A percentile compares a stretch with the other conserved stretches of the same genome.
phyloP scores from a whole-genome alignment of 1,140 invertebrate species.

The Drosophila chauvacae region DNA sequence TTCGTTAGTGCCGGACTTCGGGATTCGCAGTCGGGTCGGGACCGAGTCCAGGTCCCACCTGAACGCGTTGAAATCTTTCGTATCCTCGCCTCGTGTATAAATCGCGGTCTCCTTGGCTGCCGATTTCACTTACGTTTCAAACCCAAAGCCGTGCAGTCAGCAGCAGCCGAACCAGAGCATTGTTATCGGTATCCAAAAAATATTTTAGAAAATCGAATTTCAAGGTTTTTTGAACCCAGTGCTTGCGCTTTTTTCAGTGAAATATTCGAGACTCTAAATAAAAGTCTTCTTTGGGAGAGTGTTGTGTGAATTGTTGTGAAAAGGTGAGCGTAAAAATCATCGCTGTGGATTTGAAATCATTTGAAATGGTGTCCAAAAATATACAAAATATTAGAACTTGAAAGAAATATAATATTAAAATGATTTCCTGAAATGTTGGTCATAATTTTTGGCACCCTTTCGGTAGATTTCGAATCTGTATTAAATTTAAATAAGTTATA shows the following conservation, averaged over 20 bases:
- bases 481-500: neutral
- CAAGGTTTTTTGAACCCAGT: slow-evolving; percentile 24
- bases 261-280: neutral
- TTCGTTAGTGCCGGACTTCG: slow-evolving; percentile 19
- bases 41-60: slow-evolving; percentile 21
- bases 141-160: slow-evolving; percentile 71
- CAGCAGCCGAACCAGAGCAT: slow-evolving; percentile 23
- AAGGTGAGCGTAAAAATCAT: slow-evolving; percentile 29
- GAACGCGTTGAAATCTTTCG: slow-evolving; percentile 76
- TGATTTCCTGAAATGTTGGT: neutral
- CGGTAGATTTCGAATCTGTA: neutral
- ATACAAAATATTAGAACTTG: neutral
- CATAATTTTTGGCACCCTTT: neutral
- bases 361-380: slow-evolving; percentile 3
- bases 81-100: slow-evolving; percentile 77
- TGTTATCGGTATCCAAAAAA: slow-evolving; percentile 48
- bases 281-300: slow-evolving; percentile 4
- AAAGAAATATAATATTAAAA: neutral
- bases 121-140: slow-evolving; percentile 78
- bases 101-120: slow-evolving; percentile 63
- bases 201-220: slow-evolving; percentile 20
- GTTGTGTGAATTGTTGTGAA: slow-evolving; percentile 35
- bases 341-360: neutral
- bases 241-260: slow-evolving; percentile 49
- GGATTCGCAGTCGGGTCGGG: slow-evolving; percentile 5